Conservation (phyloP, 1,140 invertebrate genomes). For the Centruroides vittatus region DNA sequence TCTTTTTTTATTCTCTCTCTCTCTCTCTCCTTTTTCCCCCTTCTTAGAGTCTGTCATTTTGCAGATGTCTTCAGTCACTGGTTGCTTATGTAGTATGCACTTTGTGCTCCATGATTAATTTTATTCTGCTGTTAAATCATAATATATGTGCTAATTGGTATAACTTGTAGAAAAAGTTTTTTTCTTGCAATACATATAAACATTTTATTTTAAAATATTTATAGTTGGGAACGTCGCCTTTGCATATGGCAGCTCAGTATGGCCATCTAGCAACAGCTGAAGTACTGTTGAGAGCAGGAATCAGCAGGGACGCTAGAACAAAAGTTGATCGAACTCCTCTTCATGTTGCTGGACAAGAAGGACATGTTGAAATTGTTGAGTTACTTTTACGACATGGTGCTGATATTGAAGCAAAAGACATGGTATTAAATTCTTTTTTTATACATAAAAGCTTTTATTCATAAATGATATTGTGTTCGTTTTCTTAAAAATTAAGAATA, state of each 20-base stretch:
- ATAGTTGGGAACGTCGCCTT: conserved; percentile 71
- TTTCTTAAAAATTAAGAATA: too few relatives aligned
- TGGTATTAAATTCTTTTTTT: conserved; percentile 42
- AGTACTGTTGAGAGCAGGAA: conserved; percentile 64
- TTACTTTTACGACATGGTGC: conserved; percentile 60
- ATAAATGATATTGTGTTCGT: not conserved
- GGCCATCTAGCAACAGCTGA: conserved; percentile 69
- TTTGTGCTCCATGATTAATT: too few relatives aligned
- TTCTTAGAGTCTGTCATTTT: too few relatives aligned
- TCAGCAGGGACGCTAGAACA: conserved; percentile 70
- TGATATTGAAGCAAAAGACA: conserved; percentile 63
- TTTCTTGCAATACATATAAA: not conserved
- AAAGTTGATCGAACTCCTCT: conserved; percentile 85
- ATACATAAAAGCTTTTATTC: not conserved
- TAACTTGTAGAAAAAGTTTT: not conserved
- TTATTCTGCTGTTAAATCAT: too few relatives aligned
- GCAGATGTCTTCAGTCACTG: too few relatives aligned
- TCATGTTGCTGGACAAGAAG: conserved; percentile 73
- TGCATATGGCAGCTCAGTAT: conserved; percentile 71
- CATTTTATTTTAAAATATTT: not conserved
- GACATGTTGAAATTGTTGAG: conserved; percentile 58
- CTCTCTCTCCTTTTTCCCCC: too few relatives aligned
- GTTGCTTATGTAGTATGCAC: too few relatives aligned
- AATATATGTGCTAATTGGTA: too few relatives aligned
- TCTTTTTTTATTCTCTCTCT: too few relatives aligned